phyloP scores from a whole-genome alignment of 1,140 invertebrate genomes.

The Vollenhovia emeryi region DNA sequence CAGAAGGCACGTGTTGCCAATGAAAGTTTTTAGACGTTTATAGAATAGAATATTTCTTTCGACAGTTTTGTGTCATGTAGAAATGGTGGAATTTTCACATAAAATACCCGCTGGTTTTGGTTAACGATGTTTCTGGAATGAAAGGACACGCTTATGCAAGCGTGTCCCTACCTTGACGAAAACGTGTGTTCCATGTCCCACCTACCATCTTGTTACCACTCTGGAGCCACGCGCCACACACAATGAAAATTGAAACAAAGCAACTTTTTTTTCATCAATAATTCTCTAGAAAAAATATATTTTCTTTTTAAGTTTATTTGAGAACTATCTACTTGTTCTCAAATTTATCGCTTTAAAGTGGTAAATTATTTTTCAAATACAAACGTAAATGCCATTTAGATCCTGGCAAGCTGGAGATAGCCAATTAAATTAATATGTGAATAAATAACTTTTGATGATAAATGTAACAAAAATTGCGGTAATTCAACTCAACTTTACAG shows the following conservation, averaged over 20 bases:
- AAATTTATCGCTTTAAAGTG: background rate
- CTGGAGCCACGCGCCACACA: slow-evolving; percentile 70
- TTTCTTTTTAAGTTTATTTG: too few relatives aligned
- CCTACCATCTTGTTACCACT: background rate
- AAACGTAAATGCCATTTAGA: too few relatives aligned
- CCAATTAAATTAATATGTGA: too few relatives aligned
- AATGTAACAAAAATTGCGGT: background rate
- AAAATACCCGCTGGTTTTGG: background rate
- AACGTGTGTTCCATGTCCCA: background rate
- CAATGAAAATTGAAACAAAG: slow-evolving; percentile 53
- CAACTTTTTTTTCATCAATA: background rate
- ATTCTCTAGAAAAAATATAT: background rate
- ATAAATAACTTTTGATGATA: too few relatives aligned
- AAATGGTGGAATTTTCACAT: slow-evolving; percentile 22
- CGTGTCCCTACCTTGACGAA: background rate
- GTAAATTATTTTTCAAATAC: background rate
- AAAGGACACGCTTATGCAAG: slow-evolving; percentile 26
- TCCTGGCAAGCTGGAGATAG: too few relatives aligned
- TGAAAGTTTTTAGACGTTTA: background rate
- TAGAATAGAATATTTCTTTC: too few relatives aligned
- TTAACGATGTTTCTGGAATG: background rate
- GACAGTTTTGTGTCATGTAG: background rate
- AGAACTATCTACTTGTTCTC: too few relatives aligned
- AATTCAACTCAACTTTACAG: background rate
- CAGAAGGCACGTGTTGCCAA: background rate